Base-by-base conservation (phyloP, 2,888 invertebrate species). In the Carabus problematicus region DNA sequence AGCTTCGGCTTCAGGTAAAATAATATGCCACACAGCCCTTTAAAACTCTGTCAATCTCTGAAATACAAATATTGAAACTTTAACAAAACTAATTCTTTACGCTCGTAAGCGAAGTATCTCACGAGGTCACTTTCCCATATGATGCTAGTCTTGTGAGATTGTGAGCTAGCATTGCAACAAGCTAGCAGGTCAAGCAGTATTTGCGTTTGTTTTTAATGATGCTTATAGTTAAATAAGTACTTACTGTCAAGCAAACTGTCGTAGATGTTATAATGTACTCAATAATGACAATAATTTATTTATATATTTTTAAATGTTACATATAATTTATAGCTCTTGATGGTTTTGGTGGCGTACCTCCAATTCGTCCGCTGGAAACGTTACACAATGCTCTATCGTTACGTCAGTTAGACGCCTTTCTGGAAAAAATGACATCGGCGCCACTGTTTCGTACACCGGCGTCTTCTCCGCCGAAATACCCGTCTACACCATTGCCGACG, bases 371-470 rank as follows among this genome's bases (percentile, higher is more conserved):
- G 1, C 84, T 99, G 81, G 98, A 99, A 85, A 99, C 98, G 3
- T 85, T 99, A 71, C 98, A 99, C 86, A 98, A 99, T 84, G 95
- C 97, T 58, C 85, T 98, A 74, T 97, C 97, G 60, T 85, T 97
- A 78, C 89, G 92, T 52, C 96, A 98, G 80, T 84, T 98, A 76
- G 97, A 98, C 81, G 85, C 84, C 54, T 98, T 97, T 82, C 84
- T 98, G 80, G 93, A 94, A 77, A 89, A 91, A 75, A 93, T 96
- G 86, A 93, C 94, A 12, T 85, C 88, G 41, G 89, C 90, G 63
- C 90, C 91, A 69, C 83, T 91, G 73, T 89, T 89, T 75, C 86
- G 89, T 74, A 90, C 92, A 41, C 91, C 93, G 62, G 88, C 90
- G 64, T 88, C 91, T 42, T 87, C 91, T 62, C 87, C 91, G 70